Evolutionary conservation across 2,888 invertebrate genomes (phyloP), one percentile per base, ranked within the genome.

Genomic region (Ecliptopera silaceata): DNA sequence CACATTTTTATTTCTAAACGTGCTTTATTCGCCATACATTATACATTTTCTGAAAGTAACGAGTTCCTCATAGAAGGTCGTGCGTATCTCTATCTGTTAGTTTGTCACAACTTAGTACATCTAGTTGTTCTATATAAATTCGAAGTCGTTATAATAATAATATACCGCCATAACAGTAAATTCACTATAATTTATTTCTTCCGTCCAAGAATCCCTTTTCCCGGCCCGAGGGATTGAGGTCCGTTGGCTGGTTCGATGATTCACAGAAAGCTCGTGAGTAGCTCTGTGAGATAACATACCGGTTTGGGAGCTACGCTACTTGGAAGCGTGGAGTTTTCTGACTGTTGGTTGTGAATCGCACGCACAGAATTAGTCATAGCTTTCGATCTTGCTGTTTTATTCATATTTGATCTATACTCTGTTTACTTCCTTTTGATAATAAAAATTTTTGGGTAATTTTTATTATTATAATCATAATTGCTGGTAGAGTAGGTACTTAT

Each of bases 241-340:
- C 36, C 45, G 49, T 41, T 45, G 46, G 49, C 38, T 41, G 53
- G 39, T 49, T 45, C 8, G 43, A 29, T 66, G 66, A 66, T 66
- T 66, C 62, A 66, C 56, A 59, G 52, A 63, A 64, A 22, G 60
- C 46, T 52, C 58, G 52, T 58, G 50, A 50, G 54, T 49, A 46
- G 60, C 59, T 63, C 58, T 53, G 47, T 53, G 38, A 56, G 62
- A 63, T 59, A 63, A 56, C 46, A 62, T 61, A 64, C 64, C 45
- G 62, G 66, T 66, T 66, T 54, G 6, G 39, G 47, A 52, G 54
- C 58, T 55, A 63, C 53, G 53, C 41, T 51, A 53, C 52, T 56
- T 36, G 44, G 49, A 41, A 59, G 46, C 46, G 50, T 42, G 58
- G 45, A 42, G 42, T 22, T 49, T 34, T 58, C n/a, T n/a, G n/a